Evolutionary conservation across 2,797 vertebrate species (phyloP).

Genomic region (Pangasius sanitwongsei): DNA sequence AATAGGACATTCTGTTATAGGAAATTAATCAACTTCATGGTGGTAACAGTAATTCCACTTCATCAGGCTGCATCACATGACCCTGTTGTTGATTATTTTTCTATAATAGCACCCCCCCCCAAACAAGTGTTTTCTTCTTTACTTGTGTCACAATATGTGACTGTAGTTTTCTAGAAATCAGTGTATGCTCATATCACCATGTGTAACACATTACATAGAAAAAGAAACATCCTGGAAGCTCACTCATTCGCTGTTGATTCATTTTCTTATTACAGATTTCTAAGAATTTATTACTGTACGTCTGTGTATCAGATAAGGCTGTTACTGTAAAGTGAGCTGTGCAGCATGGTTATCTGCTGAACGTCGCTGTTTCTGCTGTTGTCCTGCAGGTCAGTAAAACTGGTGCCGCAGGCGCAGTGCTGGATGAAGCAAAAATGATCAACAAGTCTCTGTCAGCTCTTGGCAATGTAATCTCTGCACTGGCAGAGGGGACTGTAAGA

Average conservation of each 20-base stretch:
- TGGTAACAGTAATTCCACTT: background rate
- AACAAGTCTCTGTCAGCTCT: slow-evolving; percentile 94
- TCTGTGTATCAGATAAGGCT: background rate
- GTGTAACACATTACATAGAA: too few species aligned
- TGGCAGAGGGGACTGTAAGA: slow-evolving; percentile 90
- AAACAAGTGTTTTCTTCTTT: background rate
- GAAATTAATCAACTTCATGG: background rate
- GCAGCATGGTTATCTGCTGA: background rate
- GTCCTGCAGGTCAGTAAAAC: slow-evolving; percentile 90
- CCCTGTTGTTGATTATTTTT: background rate
- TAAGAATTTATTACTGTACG: background rate
- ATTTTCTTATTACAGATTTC: background rate
- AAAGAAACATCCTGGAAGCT: background rate
- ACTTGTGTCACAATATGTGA: background rate
- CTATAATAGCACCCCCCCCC: background rate
- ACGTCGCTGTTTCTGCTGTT: background rate
- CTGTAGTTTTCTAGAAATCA: too few species aligned
- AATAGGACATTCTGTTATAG: background rate
- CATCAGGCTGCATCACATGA: background rate
- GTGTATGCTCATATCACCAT: too few species aligned
- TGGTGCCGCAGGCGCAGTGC: slow-evolving; percentile 88
- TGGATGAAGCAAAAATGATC: slow-evolving; percentile 96
- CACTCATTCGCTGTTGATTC: background rate
- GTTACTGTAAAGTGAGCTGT: background rate
- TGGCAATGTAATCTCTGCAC: slow-evolving; percentile 92